Base-by-base conservation (phyloP, 2,113 vertebrate species). In the Clarias macrocephalus region DNA sequence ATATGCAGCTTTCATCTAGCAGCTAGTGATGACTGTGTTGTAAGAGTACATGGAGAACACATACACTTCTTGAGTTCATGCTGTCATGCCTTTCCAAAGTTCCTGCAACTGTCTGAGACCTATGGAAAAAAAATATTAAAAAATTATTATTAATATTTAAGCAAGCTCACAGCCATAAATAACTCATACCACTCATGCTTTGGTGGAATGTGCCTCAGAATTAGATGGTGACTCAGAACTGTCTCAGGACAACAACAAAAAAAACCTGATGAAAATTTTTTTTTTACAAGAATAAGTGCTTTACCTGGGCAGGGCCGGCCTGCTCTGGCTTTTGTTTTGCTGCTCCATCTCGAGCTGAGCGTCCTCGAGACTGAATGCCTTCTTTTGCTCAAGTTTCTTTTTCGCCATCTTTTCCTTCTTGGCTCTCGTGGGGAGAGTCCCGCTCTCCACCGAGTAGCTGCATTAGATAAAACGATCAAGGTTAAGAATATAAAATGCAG, bases 361-460 rank as follows among this genome's bases (percentile, higher is more conserved):
- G 0, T 96, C 95, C 87, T 97, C 96, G 86, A 97, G 84, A 88
- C 96, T 97, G 83, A 92, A 88, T n/a, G 95, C 93, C 87, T 91
- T 96, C 90, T 93, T 93, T 37, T 92, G 56, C 75, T 95, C 93
- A 56, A 68, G 33, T 82, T 91, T 93, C 73, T 60, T 89, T 33
- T 88, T 85, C 28, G 19, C 79, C 56, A 87, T 91, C 88, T 90
- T 94, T 85, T 92, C 92, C 89, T 93, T 94, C 92, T 94, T 95
- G 68, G 87, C 68, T 86, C 93, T 96, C 42, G 89, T 88, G 0
- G 93, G 85, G 89, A 94, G 90, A 65, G 91, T 89, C 37, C 92
- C 91, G 80, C 91, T 88, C 28, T 95, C 95, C 18, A 94, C 93
- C 3, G 93, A 93, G 89, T 94, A 95, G 88, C 90, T 96, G 91